These are phyloP conservation scores for Prionace glauca DNA, from an alignment of 2,797 vertebrate genomes.

Conservation along the genomic window DNA sequence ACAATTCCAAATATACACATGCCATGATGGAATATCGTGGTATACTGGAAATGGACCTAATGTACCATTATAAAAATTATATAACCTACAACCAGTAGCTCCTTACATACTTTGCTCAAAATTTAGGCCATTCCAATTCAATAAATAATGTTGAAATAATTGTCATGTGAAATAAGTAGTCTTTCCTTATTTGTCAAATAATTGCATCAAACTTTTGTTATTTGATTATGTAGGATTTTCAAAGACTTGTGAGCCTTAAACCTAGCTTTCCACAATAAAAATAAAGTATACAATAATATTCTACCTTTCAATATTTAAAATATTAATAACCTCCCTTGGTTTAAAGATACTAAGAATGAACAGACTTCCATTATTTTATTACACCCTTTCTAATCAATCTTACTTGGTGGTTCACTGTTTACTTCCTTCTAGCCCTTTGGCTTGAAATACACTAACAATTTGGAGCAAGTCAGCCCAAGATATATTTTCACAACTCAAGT, in stretches of 20 bases:
- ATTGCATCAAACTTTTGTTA: neutral
- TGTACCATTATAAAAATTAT: neutral
- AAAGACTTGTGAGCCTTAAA: neutral
- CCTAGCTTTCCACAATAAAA: neutral
- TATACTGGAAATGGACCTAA: neutral
- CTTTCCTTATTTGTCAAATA: neutral
- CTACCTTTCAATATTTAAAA: neutral
- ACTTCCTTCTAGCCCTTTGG: neutral
- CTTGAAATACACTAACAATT: neutral
- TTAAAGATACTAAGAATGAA: neutral
- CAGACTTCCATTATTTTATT: neutral
- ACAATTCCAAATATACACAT: neutral
- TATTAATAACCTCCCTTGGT: neutral
- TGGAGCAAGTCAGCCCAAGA: neutral
- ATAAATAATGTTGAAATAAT: constrained; percentile 2
- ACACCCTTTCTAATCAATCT: neutral
- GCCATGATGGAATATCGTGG: neutral
- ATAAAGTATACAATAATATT: neutral
- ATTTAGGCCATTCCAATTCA: neutral
- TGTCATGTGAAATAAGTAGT: neutral
- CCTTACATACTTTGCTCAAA: neutral
- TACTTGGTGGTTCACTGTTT: neutral
- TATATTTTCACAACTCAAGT: neutral
- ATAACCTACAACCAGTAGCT: neutral
- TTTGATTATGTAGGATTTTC: neutral